Conservation (phyloP, 2,888 invertebrate genomes). For the Pyrocoelia pectoralis region DNA sequence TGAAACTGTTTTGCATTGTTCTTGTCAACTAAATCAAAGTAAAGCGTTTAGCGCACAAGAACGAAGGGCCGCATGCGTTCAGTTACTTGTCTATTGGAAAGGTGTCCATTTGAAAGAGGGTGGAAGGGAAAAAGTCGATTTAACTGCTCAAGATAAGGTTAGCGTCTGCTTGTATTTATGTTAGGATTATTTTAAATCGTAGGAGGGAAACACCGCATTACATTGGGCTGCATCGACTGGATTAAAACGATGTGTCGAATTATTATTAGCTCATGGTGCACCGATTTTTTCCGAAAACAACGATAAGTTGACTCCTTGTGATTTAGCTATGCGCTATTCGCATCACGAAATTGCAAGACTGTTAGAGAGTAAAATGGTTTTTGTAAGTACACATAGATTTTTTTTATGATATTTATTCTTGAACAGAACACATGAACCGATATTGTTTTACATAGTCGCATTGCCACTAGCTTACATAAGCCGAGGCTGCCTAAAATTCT, state of each 20-base stretch:
- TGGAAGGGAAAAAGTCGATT: slow-evolving; percentile 65
- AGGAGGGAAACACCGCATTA: slow-evolving; percentile 72
- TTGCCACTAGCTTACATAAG: too few species aligned
- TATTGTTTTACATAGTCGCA: too few species aligned
- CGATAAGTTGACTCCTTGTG: slow-evolving; percentile 70
- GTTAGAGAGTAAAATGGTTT: slow-evolving; percentile 74
- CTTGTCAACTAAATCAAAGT: slow-evolving; percentile 63
- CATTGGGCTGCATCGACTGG: slow-evolving; percentile 72
- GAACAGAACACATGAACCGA: too few species aligned
- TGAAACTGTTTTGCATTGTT: slow-evolving; percentile 70
- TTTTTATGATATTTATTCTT: neutral
- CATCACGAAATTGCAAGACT: slow-evolving; percentile 69
- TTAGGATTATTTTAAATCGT: slow-evolving; percentile 31
- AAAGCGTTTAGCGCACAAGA: slow-evolving; percentile 65
- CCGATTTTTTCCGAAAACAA: slow-evolving; percentile 70
- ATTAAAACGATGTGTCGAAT: slow-evolving; percentile 68
- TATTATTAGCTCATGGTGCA: slow-evolving; percentile 66
- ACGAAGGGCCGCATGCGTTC: slow-evolving; percentile 68
- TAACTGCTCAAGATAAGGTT: slow-evolving; percentile 69
- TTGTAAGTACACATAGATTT: slow-evolving; percentile 61
- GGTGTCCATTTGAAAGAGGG: slow-evolving; percentile 64
- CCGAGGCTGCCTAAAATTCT: too few species aligned
- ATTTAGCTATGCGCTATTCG: slow-evolving; percentile 67
- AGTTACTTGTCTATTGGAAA: slow-evolving; percentile 69
- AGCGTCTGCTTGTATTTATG: slow-evolving; percentile 24